Conservation (phyloP, 2,888 invertebrate genomes). For the Eutolmus rufibarbis region DNA sequence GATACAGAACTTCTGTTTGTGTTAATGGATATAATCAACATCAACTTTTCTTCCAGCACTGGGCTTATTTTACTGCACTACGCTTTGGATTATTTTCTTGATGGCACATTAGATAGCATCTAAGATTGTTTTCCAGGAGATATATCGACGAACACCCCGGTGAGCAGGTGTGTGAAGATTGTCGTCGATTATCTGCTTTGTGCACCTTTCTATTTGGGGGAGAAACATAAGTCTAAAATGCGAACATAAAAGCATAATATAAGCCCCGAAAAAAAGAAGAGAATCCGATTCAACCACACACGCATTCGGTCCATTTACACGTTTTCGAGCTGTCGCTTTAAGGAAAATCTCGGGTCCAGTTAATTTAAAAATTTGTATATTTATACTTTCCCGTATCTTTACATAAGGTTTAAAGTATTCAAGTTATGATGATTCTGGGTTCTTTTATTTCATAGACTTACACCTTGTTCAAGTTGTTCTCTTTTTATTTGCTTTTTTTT, state of each 20-base stretch:
- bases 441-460: slow-evolving; percentile 1
- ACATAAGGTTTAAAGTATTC: slow-evolving; percentile 31
- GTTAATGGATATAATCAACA: neutral
- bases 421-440: neutral
- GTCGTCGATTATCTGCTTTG: slow-evolving; percentile 29
- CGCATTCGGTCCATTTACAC: neutral
- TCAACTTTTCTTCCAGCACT: neutral
- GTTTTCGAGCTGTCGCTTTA: slow-evolving; percentile 40
- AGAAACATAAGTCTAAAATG: neutral
- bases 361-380: slow-evolving; percentile 39
- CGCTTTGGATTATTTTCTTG: slow-evolving; percentile 21
- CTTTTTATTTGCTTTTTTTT: slow-evolving; percentile 11
- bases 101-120: slow-evolving; percentile 46
- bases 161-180: neutral
- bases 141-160: neutral
- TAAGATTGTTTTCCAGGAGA: neutral
- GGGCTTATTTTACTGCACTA: neutral
- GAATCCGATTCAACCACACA: neutral
- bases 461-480: slow-evolving; percentile 5
- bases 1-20: neutral
- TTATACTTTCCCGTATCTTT: slow-evolving; percentile 31
- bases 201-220: slow-evolving; percentile 41
- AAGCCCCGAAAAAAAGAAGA: neutral
- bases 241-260: neutral
- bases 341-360: slow-evolving; percentile 1